Evolutionary conservation across 2,113 vertebrate species (phyloP).

Genomic region (Dasypus novemcinctus): DNA sequence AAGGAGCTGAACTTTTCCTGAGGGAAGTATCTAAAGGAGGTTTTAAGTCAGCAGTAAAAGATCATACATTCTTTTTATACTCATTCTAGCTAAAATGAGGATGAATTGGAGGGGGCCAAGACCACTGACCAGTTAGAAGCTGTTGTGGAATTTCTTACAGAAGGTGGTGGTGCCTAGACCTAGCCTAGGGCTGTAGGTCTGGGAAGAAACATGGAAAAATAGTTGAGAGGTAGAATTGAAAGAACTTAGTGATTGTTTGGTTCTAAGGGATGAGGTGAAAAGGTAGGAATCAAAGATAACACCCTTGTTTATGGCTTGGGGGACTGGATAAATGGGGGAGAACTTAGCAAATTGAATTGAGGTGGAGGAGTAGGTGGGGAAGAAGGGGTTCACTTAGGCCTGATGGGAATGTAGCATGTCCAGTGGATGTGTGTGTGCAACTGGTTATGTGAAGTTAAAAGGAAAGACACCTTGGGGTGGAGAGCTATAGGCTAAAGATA

Average conservation of each 20-base stretch:
- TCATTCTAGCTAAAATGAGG: background rate
- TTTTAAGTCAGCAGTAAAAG: background rate
- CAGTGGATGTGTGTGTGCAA: no score
- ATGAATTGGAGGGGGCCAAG: background rate
- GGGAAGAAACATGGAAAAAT: conserved; percentile 19
- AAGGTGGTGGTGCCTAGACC: background rate
- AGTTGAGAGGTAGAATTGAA: background rate
- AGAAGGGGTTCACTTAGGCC: background rate
- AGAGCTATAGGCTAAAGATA: background rate
- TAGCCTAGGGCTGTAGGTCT: background rate
- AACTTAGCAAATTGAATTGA: background rate
- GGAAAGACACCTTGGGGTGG: background rate
- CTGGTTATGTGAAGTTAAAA: background rate
- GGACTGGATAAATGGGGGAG: background rate
- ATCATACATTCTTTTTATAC: background rate
- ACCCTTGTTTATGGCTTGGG: background rate
- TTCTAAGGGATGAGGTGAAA: background rate
- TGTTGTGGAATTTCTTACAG: background rate
- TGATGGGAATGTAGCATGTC: background rate
- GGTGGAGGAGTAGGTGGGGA: background rate
- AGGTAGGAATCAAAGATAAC: background rate
- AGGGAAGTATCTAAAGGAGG: background rate
- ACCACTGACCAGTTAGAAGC: background rate
- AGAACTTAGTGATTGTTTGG: background rate
- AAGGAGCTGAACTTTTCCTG: background rate